Evolutionary conservation across 2,113 vertebrate species (phyloP).

Genomic region (Pipra filicauda): DNA sequence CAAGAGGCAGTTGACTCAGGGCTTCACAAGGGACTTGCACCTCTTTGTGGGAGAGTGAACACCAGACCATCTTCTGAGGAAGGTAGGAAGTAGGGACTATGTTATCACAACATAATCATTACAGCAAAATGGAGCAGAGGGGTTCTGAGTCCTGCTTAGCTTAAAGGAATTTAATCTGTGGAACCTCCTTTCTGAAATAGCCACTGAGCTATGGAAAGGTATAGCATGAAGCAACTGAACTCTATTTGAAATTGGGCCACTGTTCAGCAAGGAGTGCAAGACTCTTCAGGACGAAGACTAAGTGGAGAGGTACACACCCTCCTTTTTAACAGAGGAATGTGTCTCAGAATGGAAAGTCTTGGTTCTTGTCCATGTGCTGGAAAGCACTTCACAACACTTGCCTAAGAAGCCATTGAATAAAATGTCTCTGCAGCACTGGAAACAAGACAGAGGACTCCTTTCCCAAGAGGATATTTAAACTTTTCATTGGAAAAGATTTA

Average conservation of each 20-base stretch:
- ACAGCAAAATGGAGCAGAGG: not conserved
- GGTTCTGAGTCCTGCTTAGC: not conserved
- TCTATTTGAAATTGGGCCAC: not conserved
- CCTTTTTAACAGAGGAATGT: not conserved
- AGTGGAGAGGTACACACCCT: not conserved
- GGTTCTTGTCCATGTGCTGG: not conserved
- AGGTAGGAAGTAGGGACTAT: not conserved
- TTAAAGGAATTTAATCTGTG: not conserved
- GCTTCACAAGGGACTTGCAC: not conserved
- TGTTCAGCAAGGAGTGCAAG: not conserved
- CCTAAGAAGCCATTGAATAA: not conserved
- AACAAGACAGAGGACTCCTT: constrained; percentile 23
- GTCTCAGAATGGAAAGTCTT: not conserved
- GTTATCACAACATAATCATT: not conserved
- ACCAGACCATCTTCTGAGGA: not conserved
- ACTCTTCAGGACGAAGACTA: not conserved
- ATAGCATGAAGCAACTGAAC: not conserved
- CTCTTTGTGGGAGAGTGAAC: not conserved
- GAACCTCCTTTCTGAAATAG: not conserved
- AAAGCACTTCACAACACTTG: not conserved
- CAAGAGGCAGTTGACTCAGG: not conserved
- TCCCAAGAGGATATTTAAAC: constrained; percentile 43
- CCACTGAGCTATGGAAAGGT: not conserved
- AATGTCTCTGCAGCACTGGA: not conserved
- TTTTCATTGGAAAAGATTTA: constrained; percentile 60